Conservation (phyloP, 2,113 vertebrate species). For the Procapra przewalskii region DNA sequence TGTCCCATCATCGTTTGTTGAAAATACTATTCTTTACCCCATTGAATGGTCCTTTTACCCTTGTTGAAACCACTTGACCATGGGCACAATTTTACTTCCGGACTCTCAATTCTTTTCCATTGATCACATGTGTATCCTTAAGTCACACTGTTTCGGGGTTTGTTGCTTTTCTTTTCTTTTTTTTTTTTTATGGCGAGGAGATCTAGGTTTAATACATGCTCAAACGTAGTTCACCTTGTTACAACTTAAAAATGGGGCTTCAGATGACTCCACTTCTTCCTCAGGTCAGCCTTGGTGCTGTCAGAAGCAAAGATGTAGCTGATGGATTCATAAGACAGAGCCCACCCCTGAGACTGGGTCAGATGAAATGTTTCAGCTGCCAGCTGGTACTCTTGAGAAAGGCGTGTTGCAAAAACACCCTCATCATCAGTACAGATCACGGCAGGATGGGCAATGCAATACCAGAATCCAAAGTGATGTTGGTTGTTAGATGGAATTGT, state of each 20-base stretch:
- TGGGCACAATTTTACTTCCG: background rate
- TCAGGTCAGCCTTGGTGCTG: slow-evolving; percentile 85
- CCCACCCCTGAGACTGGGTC: slow-evolving; percentile 86
- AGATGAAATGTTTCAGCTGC: slow-evolving; percentile 91
- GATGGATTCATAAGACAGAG: slow-evolving; percentile 90
- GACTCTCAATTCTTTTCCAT: background rate
- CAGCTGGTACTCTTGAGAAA: slow-evolving; percentile 95
- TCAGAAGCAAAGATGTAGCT: slow-evolving; percentile 88
- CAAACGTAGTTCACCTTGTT: background rate
- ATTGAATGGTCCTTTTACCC: background rate
- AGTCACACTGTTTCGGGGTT: background rate
- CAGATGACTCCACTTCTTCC: slow-evolving; percentile 85
- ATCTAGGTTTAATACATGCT: background rate
- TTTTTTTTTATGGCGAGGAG: background rate
- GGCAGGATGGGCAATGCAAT: slow-evolving; percentile 87
- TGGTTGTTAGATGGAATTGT: slow-evolving; percentile 88
- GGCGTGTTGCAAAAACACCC: slow-evolving; percentile 91
- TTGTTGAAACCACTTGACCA: background rate
- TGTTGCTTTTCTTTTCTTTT: background rate
- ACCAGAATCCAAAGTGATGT: slow-evolving; percentile 97
- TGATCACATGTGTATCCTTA: background rate
- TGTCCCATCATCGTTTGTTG: background rate
- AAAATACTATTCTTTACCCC: background rate
- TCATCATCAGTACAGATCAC: slow-evolving; percentile 98
- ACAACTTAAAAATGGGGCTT: slow-evolving; percentile 72